Base-by-base conservation (phyloP, 2,113 vertebrate species). In the Ondatra zibethicus region DNA sequence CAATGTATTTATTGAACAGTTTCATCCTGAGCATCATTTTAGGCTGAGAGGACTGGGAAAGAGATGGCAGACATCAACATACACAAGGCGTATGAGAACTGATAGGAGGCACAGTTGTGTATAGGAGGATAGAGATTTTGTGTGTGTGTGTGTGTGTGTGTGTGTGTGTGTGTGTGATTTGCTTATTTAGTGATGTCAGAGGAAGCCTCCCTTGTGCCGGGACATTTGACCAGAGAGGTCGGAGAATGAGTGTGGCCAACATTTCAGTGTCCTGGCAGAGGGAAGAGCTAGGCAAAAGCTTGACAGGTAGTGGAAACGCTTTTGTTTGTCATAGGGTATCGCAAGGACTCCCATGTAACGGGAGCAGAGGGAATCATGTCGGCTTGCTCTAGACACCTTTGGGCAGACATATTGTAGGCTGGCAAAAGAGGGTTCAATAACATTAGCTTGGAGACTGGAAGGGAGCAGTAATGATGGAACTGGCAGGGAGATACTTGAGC, bases 401-500 rank as follows among this genome's bases (percentile, higher is more conserved):
- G 21, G 84, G 39, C 13, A 36, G 85, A 68, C 0, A 2, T 42
- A 3, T 29, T 9, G 14, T 36, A 50, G 25, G 25, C 0, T 7
- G 55, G 77, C 61, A 31, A 70, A 47, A 89, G 13, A 12, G 25
- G 55, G n/a, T 31, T 5, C 1, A 2, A 13, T 33, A 61, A 19
- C 5, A 31, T 70, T 1, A 0, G 5, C 36, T 19, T 81, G 33
- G 33, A 75, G 8, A 29, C 55, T 55, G 39, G 50, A 16, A 8
- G 27, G 68, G 36, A 14, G 0, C 11, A 1, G 16, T 25, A 16
- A 39, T 5, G 8, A 2, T 58, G 42, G 55, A 50, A 3, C 3
- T 27, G 10, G 12, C 29, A 5, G 50, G 66, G 14, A 47, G 19
- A 27, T 33, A 14, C 39, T 36, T 21, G 27, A 61, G 39, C 5